Base-by-base conservation (phyloP, 2,797 vertebrate genomes). In the Menidia menidia region DNA sequence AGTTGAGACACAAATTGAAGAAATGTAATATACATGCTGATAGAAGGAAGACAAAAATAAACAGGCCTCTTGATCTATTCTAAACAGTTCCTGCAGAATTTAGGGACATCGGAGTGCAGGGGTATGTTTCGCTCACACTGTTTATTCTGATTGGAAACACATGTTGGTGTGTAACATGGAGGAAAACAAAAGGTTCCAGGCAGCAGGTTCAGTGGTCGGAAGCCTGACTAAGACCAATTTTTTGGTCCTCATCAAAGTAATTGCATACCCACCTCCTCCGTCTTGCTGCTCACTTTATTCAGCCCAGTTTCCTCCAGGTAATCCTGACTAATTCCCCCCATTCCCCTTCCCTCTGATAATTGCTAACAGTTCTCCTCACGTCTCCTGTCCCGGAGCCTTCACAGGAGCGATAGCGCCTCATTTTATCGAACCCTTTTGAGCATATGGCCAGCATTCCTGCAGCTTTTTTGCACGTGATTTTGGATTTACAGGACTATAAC, bases 241-340 rank as follows among this genome's bases (percentile, higher is more conserved):
- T 83, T 85, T 90, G 86, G 58, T 83, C 58, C 58, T 84, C 64
- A 80, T 90, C 69, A 84, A 43, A 59, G 41, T 4, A 14, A 57
- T 58, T 62, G 8, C 56, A 53, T 44, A n/a, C 30, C 31, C 14
- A 54, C 41, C 50, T 66, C 45, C 59, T 45, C 50, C 50, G 6
- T 15, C 61, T 51, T 7, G 56, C 64, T 56, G 56, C 45, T 43
- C 16, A 42, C 31, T 68, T 74, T 32, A 30, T 31, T 60, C 42
- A 50, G 57, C 15, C 35, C 14, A 15, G 48, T 56, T 77, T 78
- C 66, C 65, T 82, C 67, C 58, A 6, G 60, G 30, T 65, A 19
- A 48, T 81, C 60, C 74, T 62, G 43, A 65, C 73, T 66, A 50
- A 64, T 74, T 35, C 56, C 62, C 13, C 56, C 69, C 43, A 61